A percentile compares a stretch with the other conserved stretches of the same genome.
phyloP scores from a whole-genome alignment of 2,797 vertebrate species.

The Pithecia hirsuta region DNA sequence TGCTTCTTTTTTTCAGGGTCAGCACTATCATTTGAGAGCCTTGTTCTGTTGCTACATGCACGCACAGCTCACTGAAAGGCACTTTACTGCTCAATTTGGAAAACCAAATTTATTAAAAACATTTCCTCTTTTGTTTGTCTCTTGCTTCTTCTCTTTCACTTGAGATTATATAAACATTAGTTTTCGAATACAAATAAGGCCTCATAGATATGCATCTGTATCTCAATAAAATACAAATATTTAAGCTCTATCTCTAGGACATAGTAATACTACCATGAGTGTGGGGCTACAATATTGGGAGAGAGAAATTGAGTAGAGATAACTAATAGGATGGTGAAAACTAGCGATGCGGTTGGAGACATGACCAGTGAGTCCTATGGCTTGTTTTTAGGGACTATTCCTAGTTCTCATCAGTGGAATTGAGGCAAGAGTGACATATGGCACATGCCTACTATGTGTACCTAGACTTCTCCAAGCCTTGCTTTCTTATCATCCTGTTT shows the following conservation, averaged over 20 bases:
- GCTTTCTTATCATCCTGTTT: no score
- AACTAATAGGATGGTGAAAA: neutral
- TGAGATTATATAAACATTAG: neutral
- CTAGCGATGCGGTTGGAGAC: neutral
- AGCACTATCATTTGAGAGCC: neutral
- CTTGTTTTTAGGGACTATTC: neutral
- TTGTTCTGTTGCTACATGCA: neutral
- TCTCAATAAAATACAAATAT: neutral
- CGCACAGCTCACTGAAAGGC: neutral
- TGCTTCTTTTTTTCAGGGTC: neutral
- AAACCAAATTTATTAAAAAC: neutral
- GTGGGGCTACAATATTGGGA: neutral
- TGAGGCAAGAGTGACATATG: neutral
- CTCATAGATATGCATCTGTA: neutral
- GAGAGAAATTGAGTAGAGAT: neutral
- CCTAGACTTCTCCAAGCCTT: neutral
- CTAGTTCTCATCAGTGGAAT: neutral
- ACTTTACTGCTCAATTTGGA: neutral
- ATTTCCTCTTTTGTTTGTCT: neutral
- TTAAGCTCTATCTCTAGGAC: neutral
- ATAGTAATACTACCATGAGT: neutral
- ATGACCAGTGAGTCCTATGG: neutral
- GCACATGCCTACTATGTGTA: fast-evolving
- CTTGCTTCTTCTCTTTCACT: neutral
- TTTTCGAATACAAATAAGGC: neutral